A percentile compares a stretch with the other conserved stretches of the same genome.
These are phyloP conservation scores for Daubentonia madagascariensis DNA, from an alignment of 2,113 vertebrate species.

Conservation along the genomic window DNA sequence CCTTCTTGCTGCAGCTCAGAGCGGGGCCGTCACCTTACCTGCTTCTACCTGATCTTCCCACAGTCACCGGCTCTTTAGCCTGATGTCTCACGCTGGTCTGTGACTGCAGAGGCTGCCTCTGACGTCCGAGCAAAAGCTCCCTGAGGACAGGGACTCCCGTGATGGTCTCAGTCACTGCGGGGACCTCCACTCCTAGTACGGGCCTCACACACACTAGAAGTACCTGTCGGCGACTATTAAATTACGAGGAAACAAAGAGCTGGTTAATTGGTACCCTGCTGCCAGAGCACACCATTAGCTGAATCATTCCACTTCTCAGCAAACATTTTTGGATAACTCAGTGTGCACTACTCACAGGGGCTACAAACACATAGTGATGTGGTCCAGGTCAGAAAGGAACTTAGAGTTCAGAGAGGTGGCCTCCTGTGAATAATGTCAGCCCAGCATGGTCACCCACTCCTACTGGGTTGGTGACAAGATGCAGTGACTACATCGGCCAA, in stretches of 20 bases:
- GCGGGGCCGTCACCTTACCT: too few species aligned
- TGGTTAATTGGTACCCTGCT: neutral
- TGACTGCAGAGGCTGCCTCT: neutral
- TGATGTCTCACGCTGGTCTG: rapidly evolving
- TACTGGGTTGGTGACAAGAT: neutral
- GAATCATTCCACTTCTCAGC: neutral
- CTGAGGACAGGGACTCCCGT: neutral
- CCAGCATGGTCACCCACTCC: neutral
- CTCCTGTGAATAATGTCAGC: neutral
- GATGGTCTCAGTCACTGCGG: rapidly evolving
- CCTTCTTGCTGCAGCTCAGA: neutral
- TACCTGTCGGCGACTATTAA: rapidly evolving
- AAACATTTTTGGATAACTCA: neutral
- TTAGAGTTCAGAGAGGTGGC: neutral
- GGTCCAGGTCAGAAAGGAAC: neutral
- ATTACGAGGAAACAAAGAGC: neutral
- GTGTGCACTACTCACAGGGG: too few species aligned
- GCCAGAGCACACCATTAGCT: rapidly evolving
- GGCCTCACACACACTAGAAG: neutral
- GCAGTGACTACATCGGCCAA: neutral
- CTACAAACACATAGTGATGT: too few species aligned
- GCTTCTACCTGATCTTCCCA: neutral
- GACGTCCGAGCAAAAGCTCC: too few species aligned
- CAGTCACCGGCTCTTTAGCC: neutral
- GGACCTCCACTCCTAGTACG: neutral